These are phyloP conservation scores for Drosophila kohkoa DNA, from an alignment of 1,140 invertebrate species.

Conservation along the genomic window DNA sequence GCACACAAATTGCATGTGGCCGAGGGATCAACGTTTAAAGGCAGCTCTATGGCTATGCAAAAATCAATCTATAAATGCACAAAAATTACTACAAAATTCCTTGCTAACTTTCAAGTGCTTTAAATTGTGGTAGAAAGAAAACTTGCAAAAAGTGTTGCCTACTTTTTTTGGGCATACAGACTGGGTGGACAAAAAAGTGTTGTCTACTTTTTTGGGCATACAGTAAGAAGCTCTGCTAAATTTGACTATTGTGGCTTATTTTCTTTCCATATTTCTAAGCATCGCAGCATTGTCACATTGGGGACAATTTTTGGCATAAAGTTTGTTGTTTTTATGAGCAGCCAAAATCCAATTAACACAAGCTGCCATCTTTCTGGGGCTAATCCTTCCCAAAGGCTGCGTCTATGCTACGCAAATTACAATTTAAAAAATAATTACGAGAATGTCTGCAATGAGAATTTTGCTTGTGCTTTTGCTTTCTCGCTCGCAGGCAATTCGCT, in stretches of 20 bases:
- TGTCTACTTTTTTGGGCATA: neutral
- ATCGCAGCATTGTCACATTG: neutral
- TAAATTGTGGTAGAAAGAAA: neutral
- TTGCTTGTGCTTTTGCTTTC: conserved; percentile 20
- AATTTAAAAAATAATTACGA: conserved; percentile 82
- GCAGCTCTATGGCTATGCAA: conserved; percentile 5
- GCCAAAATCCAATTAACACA: conserved; percentile 76
- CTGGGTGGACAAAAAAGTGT: neutral
- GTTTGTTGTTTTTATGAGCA: conserved; percentile 51
- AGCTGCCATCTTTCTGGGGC: conserved; percentile 61
- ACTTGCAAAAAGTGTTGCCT: neutral
- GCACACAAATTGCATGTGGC: conserved; percentile 49
- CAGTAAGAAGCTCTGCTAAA: neutral
- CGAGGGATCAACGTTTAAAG: conserved; percentile 45
- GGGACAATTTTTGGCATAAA: conserved; percentile 22
- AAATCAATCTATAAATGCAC: neutral
- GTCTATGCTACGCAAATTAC: conserved; percentile 62
- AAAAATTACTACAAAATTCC: neutral
- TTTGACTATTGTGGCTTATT: neutral
- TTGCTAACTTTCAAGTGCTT: neutral
- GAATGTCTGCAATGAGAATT: conserved; percentile 71
- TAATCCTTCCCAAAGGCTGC: conserved; percentile 59
- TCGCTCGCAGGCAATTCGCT: conserved; percentile 46
- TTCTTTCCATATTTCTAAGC: neutral
- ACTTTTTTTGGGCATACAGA: neutral